Base-by-base conservation (phyloP, 2,888 invertebrate genomes). In the Meghimatium bilineatum region DNA sequence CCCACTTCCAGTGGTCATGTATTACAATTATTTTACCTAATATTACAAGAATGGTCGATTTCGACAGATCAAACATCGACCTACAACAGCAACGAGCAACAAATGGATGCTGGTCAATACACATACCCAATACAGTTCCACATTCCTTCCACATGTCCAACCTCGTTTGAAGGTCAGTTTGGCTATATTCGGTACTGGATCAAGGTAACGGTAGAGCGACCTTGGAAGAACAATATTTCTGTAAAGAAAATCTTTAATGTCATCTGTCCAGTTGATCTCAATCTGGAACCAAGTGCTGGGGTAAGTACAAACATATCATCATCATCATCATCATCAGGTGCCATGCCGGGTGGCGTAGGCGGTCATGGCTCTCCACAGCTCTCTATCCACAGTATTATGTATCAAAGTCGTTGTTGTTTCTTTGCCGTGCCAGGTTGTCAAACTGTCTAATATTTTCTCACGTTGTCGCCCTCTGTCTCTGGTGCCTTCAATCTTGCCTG, bases 171-270 rank as follows among this genome's bases (percentile, higher is more conserved):
- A 83, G 92, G 92, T 38, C 87, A 88, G 12, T 84, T 86, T 63
- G 96, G 90, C 95, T 94, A 92, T 97, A 97, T 97, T 72, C 95
- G 96, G 32, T 98, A 97, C 92, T 96, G 96, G 36, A 95, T 97
- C 32, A 97, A 96, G 94, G 96, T 96, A 0, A 95, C 95, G 0
- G 94, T 97, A 23, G 96, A 97, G 90, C 95, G 96, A 29, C 96
- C 97, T 10, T 96, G 96, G 95, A 96, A 96, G 90, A 96, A 96
- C 91, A 96, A 97, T 94, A 96, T 96, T 91, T 96, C 97, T 88
- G 96, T 96, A 75, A 97, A 97, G 94, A 95, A 95, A 93, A 96
- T 96, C 5, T 97, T 97, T 91, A 97, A 96, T 78, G 96, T 98
- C 26, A 95, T 97, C 84, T 96, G 96, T 85, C 96, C 96, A 5